phyloP scores from a whole-genome alignment of 1,140 invertebrate genomes.

The Octopus bimaculoides region DNA sequence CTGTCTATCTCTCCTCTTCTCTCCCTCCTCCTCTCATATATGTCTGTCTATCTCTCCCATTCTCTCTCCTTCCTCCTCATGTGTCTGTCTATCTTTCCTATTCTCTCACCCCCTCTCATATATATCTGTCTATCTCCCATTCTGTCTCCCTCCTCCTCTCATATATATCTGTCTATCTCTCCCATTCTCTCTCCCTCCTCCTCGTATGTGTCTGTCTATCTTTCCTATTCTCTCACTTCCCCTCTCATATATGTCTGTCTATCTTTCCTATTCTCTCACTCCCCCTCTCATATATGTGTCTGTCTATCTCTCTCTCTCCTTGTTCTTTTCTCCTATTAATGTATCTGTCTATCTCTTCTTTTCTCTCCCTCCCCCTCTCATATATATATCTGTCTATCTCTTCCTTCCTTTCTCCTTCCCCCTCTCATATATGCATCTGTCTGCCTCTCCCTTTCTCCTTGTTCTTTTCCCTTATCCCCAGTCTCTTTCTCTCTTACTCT shows the following conservation, averaged over 20 bases:
- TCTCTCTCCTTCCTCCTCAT: neutral
- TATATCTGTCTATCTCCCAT: neutral
- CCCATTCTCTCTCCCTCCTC: neutral
- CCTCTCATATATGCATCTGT: neutral
- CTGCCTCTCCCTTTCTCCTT: neutral
- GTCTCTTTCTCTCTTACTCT: neutral
- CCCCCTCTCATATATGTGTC: too few species aligned
- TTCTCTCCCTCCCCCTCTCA: neutral
- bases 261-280: neutral
- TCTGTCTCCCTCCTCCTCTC: neutral
- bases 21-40: neutral
- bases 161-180: neutral
- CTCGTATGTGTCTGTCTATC: neutral
- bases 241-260: neutral
- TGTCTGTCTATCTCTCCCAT: neutral
- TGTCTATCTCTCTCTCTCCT: slow-evolving; percentile 6
- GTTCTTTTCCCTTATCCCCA: neutral
- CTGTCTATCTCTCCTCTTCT: neutral
- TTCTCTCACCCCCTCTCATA: neutral
- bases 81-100: neutral
- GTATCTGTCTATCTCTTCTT: neutral
- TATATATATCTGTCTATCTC: neutral
- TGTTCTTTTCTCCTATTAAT: neutral
- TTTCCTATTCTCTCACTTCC: neutral
- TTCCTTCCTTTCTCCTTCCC: neutral